phyloP scores from a whole-genome alignment of 2,888 invertebrate genomes.

The Nomada fucata region DNA sequence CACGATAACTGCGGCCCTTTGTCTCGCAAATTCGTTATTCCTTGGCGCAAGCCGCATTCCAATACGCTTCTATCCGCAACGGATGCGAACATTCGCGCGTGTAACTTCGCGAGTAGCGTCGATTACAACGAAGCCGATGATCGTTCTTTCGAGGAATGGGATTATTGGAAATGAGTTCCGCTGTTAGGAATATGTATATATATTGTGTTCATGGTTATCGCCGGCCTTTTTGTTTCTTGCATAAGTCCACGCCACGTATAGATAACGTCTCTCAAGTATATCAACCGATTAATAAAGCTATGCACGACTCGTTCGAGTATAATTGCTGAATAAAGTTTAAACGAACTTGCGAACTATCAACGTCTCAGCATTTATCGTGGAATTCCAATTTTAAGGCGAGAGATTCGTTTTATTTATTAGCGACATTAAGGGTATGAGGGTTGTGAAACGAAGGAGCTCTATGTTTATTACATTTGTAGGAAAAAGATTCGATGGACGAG shows the following conservation, averaged over 20 bases:
- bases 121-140: too few relatives aligned
- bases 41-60: constrained; percentile 24
- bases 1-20: constrained; percentile 42
- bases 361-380: too few relatives aligned
- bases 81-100: constrained; percentile 12
- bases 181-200: too few relatives aligned
- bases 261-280: too few relatives aligned
- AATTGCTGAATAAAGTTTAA: background rate
- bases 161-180: too few relatives aligned
- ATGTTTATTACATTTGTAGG: background rate
- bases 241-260: too few relatives aligned
- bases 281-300: too few relatives aligned
- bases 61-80: constrained; percentile 13
- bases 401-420: background rate
- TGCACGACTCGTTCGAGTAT: background rate
- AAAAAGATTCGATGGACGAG: background rate
- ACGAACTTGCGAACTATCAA: background rate
- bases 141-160: too few relatives aligned
- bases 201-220: too few relatives aligned
- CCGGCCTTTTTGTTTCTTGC: too few relatives aligned
- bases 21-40: constrained; percentile 52
- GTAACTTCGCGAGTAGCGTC: background rate
- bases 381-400: too few relatives aligned
- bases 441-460: background rate
- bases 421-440: background rate